A percentile compares a stretch with the other conserved stretches of the same genome.
phyloP scores from a whole-genome alignment of 2,113 vertebrate species.

The Vombatus ursinus region DNA sequence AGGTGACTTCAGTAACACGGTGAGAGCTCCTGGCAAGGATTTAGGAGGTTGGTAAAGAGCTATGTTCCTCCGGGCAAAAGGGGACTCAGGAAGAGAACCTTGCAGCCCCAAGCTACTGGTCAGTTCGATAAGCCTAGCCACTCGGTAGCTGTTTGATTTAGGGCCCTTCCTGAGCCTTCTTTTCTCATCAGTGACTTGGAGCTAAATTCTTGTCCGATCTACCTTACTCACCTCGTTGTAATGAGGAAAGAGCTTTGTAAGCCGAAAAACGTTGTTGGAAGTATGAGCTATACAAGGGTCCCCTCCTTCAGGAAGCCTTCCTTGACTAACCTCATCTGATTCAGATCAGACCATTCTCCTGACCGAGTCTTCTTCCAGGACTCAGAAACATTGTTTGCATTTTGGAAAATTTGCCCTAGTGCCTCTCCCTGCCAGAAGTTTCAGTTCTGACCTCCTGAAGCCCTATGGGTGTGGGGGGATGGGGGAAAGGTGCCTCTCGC shows the following conservation, averaged over 20 bases:
- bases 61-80: background rate
- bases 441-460: background rate
- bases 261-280: background rate
- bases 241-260: background rate
- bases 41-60: background rate
- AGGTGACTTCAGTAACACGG: accelerated
- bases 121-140: background rate
- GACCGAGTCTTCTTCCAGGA: background rate
- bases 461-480: background rate
- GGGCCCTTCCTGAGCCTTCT: background rate
- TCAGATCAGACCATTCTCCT: background rate
- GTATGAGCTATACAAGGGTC: background rate
- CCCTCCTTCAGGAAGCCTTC: background rate
- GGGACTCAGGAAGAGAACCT: background rate
- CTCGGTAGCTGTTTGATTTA: background rate
- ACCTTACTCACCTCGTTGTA: background rate
- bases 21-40: background rate
- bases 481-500: background rate
- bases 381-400: background rate
- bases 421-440: background rate
- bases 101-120: background rate
- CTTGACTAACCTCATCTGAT: background rate
- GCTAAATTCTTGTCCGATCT: background rate
- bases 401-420: background rate
- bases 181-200: background rate